Percentiles rank a stretch among this genome's conserved stretches.
Evolutionary conservation across 2,797 vertebrate genomes (phyloP).

Genomic region (Halcyon leucocephala): DNA sequence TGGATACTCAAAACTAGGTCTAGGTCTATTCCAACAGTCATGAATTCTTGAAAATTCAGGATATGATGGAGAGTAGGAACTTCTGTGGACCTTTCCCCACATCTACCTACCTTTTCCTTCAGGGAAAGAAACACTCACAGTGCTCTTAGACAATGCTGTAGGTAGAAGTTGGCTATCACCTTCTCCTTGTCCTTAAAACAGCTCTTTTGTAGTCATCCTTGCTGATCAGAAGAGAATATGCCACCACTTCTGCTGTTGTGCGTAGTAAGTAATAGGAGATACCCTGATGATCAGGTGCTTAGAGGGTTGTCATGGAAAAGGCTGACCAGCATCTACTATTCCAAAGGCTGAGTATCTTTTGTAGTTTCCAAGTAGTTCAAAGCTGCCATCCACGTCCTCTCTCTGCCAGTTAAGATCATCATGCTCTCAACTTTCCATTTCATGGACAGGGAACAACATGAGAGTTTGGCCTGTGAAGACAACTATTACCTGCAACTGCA

Average conservation of each 20-base stretch:
- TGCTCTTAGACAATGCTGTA: not conserved
- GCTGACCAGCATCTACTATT: not conserved
- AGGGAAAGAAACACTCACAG: not conserved
- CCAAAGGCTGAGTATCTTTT: not conserved
- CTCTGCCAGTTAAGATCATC: not conserved
- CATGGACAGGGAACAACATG: not conserved
- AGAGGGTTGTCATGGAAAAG: not conserved
- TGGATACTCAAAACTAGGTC: not conserved
- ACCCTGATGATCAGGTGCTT: not conserved
- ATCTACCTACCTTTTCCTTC: not conserved
- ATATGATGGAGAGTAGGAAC: not conserved
- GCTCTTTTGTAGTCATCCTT: not conserved
- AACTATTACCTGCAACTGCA: constrained; percentile 11
- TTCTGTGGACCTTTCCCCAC: not conserved
- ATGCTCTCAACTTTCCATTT: not conserved
- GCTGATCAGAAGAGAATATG: not conserved
- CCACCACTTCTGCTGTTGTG: not conserved
- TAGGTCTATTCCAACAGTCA: not conserved
- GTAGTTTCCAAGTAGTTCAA: not conserved
- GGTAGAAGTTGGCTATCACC: not conserved
- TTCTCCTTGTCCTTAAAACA: not conserved
- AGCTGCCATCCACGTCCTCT: not conserved
- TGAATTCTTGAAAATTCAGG: not conserved
- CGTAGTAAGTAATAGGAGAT: not conserved
- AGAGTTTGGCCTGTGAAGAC: not conserved